Evolutionary conservation across 2,888 invertebrate species (phyloP), one percentile per base, ranked within the genome.

Genomic region (Ashinkailepas kermadecensis): DNA sequence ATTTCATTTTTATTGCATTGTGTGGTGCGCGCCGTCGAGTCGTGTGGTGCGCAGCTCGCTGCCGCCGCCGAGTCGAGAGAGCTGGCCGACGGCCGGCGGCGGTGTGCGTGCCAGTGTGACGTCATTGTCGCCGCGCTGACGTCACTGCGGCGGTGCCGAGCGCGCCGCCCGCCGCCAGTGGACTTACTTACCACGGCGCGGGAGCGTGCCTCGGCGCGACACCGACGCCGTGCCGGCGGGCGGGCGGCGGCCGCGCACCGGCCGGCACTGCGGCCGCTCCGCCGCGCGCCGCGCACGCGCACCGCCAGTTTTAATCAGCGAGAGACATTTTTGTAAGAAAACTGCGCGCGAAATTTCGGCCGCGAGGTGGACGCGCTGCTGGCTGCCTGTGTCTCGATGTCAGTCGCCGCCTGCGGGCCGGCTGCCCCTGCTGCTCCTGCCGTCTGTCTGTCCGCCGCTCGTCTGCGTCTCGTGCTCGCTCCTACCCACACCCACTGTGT

Each of bases 1-100:
- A 74, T 74, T 74, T 39, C 25, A 74, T 74, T 74, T 70, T 12
- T 74, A 74, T 74, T 74, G 74, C 74, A 54, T 54, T 74, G 74
- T 74, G 23, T 54, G 74, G 25, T 70, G 70, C 23, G 65, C 23
- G 65, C 23, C 18, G 62, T 62, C 39, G 39, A 62, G 62, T 62
- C 8, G 62, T 18, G 62, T 18, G 62, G 7, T 9, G 18, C 62
- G 62, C 62, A 18, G 62, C 18, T 18, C 39, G 62, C 18, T 62
- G 62, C 18, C 18, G 62, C 18, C 62, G 62, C 3, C 18, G 62
- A 13, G 65, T n/a, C 65, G 7, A 23, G 65, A 8, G 23, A 23
- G 65, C 7, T 10, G 10, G 23, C 65, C 65, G 10, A 9, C 23
- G 23, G 23, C 8, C 23, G 65, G 67, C 23, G 67, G n/a, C 18